Evolutionary conservation across 1,140 invertebrate species (phyloP).

Genomic region (Thaumetopoea pityocampa): DNA sequence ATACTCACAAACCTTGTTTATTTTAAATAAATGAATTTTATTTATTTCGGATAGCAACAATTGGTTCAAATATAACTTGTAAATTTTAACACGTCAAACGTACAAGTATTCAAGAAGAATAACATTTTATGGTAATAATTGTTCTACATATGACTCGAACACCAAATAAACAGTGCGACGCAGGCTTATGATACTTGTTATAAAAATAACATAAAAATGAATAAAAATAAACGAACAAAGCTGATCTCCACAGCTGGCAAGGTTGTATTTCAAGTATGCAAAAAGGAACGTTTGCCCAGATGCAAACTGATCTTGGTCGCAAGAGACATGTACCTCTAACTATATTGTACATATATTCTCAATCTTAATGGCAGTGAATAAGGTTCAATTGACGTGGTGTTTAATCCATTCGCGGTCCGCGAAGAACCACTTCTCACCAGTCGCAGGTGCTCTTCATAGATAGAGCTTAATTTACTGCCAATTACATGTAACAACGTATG

Average conservation of each 20-base stretch:
- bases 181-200: no score
- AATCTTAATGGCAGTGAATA: conserved; percentile 16
- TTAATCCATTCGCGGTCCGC: not conserved
- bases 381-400: conserved; percentile 9
- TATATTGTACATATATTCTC: conserved; percentile 7
- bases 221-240: conserved; percentile 45
- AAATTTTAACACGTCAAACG: no score
- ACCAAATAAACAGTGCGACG: no score
- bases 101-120: no score
- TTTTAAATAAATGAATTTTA: no score
- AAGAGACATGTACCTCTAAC: conserved; percentile 14
- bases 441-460: conserved; percentile 16
- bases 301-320: conserved; percentile 39
- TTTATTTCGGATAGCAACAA: no score
- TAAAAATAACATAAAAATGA: conserved; percentile 25
- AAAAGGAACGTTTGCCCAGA: conserved; percentile 16
- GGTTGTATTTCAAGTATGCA: conserved; percentile 39
- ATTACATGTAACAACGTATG: conserved; percentile 11
- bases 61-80: no score
- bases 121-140: no score
- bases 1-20: no score
- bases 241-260: conserved; percentile 39
- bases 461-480: conserved; percentile 16
- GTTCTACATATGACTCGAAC: no score
- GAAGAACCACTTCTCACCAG: conserved; percentile 8